Percentiles rank a stretch among this genome's conserved stretches.
Conservation (phyloP, 2,888 invertebrate species). For the Drosophila ezoana region DNA sequence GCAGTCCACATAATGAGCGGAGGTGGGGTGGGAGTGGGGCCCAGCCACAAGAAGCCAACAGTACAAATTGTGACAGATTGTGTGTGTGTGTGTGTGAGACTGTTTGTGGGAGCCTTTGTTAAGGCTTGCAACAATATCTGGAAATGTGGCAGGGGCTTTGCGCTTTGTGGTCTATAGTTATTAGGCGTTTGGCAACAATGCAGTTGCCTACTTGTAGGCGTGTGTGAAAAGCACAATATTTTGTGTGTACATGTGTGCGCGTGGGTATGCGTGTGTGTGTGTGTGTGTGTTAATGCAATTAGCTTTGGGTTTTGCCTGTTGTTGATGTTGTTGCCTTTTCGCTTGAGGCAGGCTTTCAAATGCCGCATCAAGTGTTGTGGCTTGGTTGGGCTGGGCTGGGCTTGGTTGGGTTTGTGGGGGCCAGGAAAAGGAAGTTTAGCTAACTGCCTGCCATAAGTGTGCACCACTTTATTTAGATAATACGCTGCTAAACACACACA, state of each 20-base stretch:
- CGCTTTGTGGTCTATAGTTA: slow-evolving; percentile 53
- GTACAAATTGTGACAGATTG: slow-evolving; percentile 45
- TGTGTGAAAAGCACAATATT: slow-evolving; percentile 21
- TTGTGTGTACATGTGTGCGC: slow-evolving; percentile 10
- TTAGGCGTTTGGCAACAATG: slow-evolving; percentile 69
- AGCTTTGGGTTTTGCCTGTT: slow-evolving; percentile 51
- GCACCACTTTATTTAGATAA: slow-evolving; percentile 78
- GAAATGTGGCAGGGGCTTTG: slow-evolving; percentile 24
- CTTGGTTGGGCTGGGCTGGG: not conserved
- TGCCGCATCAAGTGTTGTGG: slow-evolving; percentile 34
- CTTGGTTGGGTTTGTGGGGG: slow-evolving; percentile 9
- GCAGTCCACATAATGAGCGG: slow-evolving; percentile 38
- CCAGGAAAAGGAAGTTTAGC: slow-evolving; percentile 77
- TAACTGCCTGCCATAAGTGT: slow-evolving; percentile 58
- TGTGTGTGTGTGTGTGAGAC: slow-evolving; percentile 8
- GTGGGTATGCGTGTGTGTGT: slow-evolving; percentile 20
- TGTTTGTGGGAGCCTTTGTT: slow-evolving; percentile 42
- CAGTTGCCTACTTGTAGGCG: slow-evolving; percentile 53
- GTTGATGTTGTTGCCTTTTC: slow-evolving; percentile 44
- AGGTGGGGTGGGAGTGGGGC: slow-evolving; percentile 4
- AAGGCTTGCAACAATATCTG: slow-evolving; percentile 33
- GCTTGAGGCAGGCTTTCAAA: slow-evolving; percentile 68
- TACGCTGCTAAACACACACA: slow-evolving; percentile 44
- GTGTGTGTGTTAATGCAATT: slow-evolving; percentile 62
- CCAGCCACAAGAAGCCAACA: slow-evolving; percentile 48